Base-by-base conservation (phyloP, 2,113 vertebrate species). In the Hymenochirus boettgeri region DNA sequence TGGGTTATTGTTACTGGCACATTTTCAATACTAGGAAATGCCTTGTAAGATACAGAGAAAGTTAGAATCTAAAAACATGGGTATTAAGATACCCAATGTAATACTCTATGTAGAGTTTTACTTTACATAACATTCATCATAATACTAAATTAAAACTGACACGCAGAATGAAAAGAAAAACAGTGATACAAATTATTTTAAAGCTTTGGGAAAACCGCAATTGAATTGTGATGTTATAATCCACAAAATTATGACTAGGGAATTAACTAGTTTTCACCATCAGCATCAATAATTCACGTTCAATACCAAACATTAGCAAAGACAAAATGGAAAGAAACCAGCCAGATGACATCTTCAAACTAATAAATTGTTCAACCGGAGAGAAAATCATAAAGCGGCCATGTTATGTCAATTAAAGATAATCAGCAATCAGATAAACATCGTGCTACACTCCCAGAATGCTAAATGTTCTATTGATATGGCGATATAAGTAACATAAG, bases 201-300 rank as follows among this genome's bases (percentile, higher is more conserved):
- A 33, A 33, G 45, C 48, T 70, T 74, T 57, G 22, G 56, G 75
- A 19, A 0, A 61, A 79, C 47, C 19, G 2, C 1, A 25, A 61
- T 18, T 18, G 11, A 63, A 72, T 56, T 21, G 65, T 42, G 21
- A 69, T 75, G 47, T 60, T 72, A 52, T 66, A 55, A 58, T 72
- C 72, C 74, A 69, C 70, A 62, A 65, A 33, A 75, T 73, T 72
- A 72, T 39, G 55, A 46, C 71, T 21, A 33, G 37, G 19, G 61
- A 37, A 73, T 62, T 61, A 60, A 73, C 58, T 71, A 33, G 65
- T 74, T 42, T 76, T 80, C 71, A 70, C 61, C 56, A 54, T 74
- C 77, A 61, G 69, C 47, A 58, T 66, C 54, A 66, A 73, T 58
- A 70, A 64, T 75, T 80, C 72, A 61, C 69, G 59, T 71, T 71